Evolutionary conservation across 2,113 vertebrate genomes (phyloP).

Genomic region (Pyxicephalus adspersus): DNA sequence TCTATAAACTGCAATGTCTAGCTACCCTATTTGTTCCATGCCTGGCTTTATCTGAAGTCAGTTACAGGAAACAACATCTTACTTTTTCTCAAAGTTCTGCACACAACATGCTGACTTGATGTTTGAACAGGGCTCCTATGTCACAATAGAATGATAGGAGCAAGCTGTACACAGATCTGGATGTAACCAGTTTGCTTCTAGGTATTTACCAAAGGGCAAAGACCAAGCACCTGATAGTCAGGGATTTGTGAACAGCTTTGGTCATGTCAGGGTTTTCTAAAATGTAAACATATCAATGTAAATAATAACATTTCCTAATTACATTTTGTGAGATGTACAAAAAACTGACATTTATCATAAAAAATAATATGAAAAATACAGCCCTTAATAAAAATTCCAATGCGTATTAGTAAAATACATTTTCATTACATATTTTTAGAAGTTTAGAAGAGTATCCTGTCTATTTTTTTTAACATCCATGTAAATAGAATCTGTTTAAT

Average conservation of each 20-base stretch:
- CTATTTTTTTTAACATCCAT: too few species aligned
- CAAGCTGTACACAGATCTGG: conserved; percentile 17
- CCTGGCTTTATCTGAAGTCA: too few species aligned
- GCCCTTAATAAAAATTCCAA: too few species aligned
- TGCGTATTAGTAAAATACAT: too few species aligned
- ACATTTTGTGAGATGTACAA: background rate
- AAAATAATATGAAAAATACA: too few species aligned
- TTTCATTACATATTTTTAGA: too few species aligned
- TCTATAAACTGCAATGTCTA: too few species aligned
- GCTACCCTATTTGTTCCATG: too few species aligned
- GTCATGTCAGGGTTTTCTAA: background rate
- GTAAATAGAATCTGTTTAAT: too few species aligned
- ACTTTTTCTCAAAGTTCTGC: background rate
- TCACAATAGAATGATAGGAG: conserved; percentile 7
- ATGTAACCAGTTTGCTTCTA: conserved; percentile 40
- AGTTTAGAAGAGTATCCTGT: too few species aligned
- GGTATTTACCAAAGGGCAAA: conserved; percentile 30
- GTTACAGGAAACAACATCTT: too few species aligned
- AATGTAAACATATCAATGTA: conserved; percentile 1
- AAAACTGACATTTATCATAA: background rate
- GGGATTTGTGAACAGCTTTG: background rate
- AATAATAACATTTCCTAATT: background rate
- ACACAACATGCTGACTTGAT: background rate
- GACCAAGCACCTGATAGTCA: conserved; percentile 27
- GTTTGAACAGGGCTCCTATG: conserved; percentile 1